Percentiles rank a stretch among this genome's conserved stretches.
Conservation (phyloP, 2,888 invertebrate species). For the Allacma fusca region DNA sequence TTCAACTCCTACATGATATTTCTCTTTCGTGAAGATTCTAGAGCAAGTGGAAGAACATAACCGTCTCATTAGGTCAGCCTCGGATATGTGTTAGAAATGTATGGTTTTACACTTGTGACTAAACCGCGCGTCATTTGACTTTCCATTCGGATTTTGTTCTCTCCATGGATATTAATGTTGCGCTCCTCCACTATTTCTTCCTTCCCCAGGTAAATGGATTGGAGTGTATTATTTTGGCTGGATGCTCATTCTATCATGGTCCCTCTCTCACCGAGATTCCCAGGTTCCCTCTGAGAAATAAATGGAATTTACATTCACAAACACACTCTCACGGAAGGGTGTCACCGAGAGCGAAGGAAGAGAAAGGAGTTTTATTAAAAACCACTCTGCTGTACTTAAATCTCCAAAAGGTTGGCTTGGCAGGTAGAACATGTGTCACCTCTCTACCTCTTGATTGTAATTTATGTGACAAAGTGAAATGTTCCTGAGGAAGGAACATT, state of each 20-base stretch:
- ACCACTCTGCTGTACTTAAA: constrained; percentile 26
- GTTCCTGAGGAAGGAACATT: not conserved
- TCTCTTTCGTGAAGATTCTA: too few species aligned
- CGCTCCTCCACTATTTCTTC: not conserved
- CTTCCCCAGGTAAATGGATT: not conserved
- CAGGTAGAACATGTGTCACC: constrained; percentile 23
- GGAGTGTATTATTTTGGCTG: too few species aligned
- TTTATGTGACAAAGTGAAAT: constrained; percentile 22
- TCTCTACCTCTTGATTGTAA: constrained; percentile 31
- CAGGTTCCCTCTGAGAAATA: not conserved
- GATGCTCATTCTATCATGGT: not conserved
- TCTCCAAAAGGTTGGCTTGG: constrained; percentile 12
- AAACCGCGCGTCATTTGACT: too few species aligned
- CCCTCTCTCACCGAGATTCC: not conserved
- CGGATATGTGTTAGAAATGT: too few species aligned
- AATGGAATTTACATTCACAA: constrained; percentile 1
- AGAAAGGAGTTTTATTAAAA: constrained; percentile 29
- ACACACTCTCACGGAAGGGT: not conserved
- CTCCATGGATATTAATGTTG: not conserved
- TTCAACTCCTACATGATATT: too few species aligned
- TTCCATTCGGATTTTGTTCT: too few species aligned
- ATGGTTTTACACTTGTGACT: too few species aligned
- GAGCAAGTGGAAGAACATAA: too few species aligned
- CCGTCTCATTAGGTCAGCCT: too few species aligned
- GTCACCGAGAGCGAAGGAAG: not conserved